These are phyloP conservation scores for Erythrocercus mccallii DNA, from an alignment of 2,113 vertebrate genomes.

Conservation along the genomic window DNA sequence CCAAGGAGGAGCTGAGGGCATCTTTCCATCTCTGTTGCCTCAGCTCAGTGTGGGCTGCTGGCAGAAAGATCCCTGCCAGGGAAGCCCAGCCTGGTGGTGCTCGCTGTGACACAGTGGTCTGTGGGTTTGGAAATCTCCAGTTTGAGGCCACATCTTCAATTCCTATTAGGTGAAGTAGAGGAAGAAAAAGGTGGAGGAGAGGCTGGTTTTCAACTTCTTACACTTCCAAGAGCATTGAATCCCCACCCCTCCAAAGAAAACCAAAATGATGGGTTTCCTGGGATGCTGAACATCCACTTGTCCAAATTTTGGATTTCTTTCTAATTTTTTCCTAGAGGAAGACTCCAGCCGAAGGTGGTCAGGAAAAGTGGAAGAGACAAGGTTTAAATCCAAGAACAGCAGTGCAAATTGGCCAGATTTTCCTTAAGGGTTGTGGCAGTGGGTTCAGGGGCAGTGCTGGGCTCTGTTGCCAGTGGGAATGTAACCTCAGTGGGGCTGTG, in stretches of 20 bases:
- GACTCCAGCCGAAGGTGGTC: background rate
- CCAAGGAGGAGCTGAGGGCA: background rate
- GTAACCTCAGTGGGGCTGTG: accelerated
- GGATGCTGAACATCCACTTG: background rate
- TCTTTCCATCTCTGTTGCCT: background rate
- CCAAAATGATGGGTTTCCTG: background rate
- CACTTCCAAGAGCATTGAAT: background rate
- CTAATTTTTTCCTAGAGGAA: background rate
- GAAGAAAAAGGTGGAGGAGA: background rate
- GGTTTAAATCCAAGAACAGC: background rate
- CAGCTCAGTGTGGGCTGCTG: background rate
- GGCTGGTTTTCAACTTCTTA: background rate
- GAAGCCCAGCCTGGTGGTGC: background rate
- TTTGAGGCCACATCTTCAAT: background rate
- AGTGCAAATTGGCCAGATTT: background rate
- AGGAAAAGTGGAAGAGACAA: background rate
- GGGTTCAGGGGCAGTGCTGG: background rate
- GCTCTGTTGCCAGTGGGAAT: background rate
- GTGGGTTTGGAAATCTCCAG: background rate
- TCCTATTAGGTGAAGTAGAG: background rate
- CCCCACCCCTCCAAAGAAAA: background rate
- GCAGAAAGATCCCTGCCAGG: background rate
- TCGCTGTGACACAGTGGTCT: background rate
- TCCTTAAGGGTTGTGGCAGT: background rate
- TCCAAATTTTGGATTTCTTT: background rate